Base-by-base conservation (phyloP, 2,888 invertebrate species). In the Pachymerium ferrugineum region DNA sequence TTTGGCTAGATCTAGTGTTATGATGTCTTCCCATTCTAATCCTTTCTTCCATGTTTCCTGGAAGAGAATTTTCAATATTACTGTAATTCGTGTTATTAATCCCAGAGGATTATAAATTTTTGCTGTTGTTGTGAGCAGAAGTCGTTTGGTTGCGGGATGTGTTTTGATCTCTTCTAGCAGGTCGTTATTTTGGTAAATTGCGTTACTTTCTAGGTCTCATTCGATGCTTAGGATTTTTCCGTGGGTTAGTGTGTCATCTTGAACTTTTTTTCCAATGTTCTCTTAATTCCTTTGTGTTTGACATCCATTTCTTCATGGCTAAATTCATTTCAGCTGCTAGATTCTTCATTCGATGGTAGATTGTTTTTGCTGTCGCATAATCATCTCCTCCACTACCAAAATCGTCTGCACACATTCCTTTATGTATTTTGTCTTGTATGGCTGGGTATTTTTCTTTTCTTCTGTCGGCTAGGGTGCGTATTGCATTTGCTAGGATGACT, bases 31-130 rank as follows among this genome's bases (percentile, higher is more conserved):
- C 71, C 71, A 71, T 19, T 6, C 35, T 19, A 71, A 6, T 19
- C 71, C 71, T 71, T 31, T 3, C 8, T 12, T 16, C 71, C 71
- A 71, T 19, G 71, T 71, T 33, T 71, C 71, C 30, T 71, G 71
- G 16, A 71, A 71, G 6, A 71, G 19, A 19, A 35, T 71, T 71
- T 71, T 71, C 19, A 38, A 38, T 33, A 10, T 38, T 33, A 71
- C 19, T 12, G 33, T 33, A 8, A 71, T 25, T 16, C 38, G 71
- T 19, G 16, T 5, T 6, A 35, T 4, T 6, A 71, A 25, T 12
- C 35, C 71, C 33, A 71, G 8, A 4, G 71, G 35, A 35, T 71
- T 31, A 22, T 22, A 35, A 6, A 71, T 28, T n/a, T 28, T 4
- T 28, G 68, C 68, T 5, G 28, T 6, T 68, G 68, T 68, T n/a